A percentile compares a stretch with the other conserved stretches of the same genome.
Evolutionary conservation across 2,113 vertebrate genomes (phyloP).

Genomic region (Poeciliopsis turrubarensis): DNA sequence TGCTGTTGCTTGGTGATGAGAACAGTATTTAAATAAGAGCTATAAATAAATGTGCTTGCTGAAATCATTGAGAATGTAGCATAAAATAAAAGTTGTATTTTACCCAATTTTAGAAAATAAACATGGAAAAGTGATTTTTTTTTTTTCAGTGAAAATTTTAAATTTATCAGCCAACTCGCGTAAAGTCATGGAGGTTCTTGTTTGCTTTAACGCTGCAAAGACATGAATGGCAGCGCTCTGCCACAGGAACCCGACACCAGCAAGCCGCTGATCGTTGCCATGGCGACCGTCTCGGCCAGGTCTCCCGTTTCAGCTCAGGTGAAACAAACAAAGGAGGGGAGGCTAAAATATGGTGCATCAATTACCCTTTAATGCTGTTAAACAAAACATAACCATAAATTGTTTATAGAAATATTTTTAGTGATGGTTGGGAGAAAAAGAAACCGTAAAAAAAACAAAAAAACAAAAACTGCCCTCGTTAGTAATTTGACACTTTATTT

Average conservation of each 20-base stretch:
- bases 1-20: too few species aligned
- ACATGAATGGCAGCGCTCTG: conserved; percentile 8
- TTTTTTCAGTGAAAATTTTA: neutral
- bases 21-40: too few species aligned
- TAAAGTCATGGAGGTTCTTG: neutral
- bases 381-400: neutral
- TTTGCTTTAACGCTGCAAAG: neutral
- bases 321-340: conserved; percentile 31
- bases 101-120: too few species aligned
- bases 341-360: neutral
- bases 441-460: too few species aligned
- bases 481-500: neutral
- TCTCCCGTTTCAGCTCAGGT: conserved; percentile 58
- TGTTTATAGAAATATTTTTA: neutral
- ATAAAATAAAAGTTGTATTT: too few species aligned
- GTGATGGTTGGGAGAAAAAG: neutral
- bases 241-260: conserved; percentile 45
- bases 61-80: too few species aligned
- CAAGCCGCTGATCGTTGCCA: conserved; percentile 14
- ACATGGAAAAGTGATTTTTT: too few species aligned
- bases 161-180: neutral
- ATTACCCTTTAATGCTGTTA: neutral
- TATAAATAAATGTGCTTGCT: too few species aligned
- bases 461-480: too few species aligned
- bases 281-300: conserved; percentile 50